Evolutionary conservation across 2,797 vertebrate genomes (phyloP), one percentile per base, ranked within the genome.

Genomic region (Rhodeus uyekii): DNA sequence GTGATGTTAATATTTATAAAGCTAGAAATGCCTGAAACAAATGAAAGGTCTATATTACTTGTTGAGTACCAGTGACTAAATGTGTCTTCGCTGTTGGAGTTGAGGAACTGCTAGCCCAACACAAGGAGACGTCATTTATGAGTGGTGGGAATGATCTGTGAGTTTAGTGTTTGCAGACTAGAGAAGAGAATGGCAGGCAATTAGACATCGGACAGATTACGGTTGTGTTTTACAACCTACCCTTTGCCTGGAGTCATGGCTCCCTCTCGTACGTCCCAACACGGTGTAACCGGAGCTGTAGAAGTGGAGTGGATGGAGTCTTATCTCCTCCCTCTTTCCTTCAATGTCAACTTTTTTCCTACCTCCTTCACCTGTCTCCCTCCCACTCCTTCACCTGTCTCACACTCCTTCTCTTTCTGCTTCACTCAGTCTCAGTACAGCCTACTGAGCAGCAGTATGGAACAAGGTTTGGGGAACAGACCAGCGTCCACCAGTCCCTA

Each of bases 361-460:
- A 87, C 80, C 72, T 80, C 85, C 63, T 82, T 84, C 65, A 68
- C 48, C 65, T 79, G 58, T 81, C 73, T 50, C 78, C 63, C 76
- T 76, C 80, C 69, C 79, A 67, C 72, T 46, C 10, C 36, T 79
- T 50, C 79, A 71, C 73, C 78, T 81, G 81, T 84, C 86, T 90
- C 76, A 81, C 76, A 86, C 69, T 85, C 86, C 77, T 61, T 81
- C 86, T 71, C 42, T 85, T 48, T 68, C 76, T 88, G 84, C 68
- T 87, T 39, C 87, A 87, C 42, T 90, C 95, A 99, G 98, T 96
- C 98, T 96, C 98, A 98, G 96, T 99, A 98, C 95, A 97, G 97
- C 96, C 92, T 99, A 95, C 96, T 99, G 90, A 98, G 95, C 95
- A 97, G 93, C 96, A 97, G 96, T 94, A 99, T 99, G 98, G 98